Evolutionary conservation across 1,140 invertebrate species (phyloP).

Genomic region (Leptinotarsa undecemlineata): DNA sequence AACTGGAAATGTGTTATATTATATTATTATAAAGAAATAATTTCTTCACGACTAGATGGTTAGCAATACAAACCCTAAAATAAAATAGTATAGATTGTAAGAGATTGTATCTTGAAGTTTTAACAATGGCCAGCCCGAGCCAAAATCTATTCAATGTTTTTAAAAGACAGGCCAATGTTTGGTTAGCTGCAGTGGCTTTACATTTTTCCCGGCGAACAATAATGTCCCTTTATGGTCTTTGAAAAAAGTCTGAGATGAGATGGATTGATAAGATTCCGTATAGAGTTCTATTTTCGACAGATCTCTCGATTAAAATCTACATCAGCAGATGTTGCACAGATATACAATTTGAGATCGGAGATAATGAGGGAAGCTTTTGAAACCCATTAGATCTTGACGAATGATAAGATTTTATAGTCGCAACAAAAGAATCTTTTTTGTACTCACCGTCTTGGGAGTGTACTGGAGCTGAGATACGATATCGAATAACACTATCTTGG

Average conservation of each 20-base stretch:
- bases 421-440: conserved; percentile 28
- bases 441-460: conserved; percentile 12
- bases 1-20: conserved; percentile 49
- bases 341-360: conserved; percentile 38
- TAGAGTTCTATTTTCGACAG: conserved; percentile 38
- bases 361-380: conserved; percentile 36
- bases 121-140: conserved; percentile 49
- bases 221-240: conserved; percentile 42
- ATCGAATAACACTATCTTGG: conserved; percentile 41
- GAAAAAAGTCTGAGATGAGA: conserved; percentile 40
- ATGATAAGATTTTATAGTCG: conserved; percentile 40
- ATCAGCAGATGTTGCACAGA: conserved; percentile 47
- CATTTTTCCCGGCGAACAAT: conserved; percentile 41
- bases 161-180: conserved; percentile 52
- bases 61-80: conserved; percentile 44
- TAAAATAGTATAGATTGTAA: conserved; percentile 49
- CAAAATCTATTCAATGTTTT: conserved; percentile 50
- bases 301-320: conserved; percentile 41
- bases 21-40: conserved; percentile 54
- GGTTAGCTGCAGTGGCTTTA: conserved; percentile 52
- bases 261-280: conserved; percentile 49
- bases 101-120: conserved; percentile 50
- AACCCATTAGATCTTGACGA: conserved; percentile 31
- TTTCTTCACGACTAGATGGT: conserved; percentile 53
- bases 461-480: conserved; percentile 28